Evolutionary conservation across 1,140 invertebrate species (phyloP).

Genomic region (Bombus cullumanus): DNA sequence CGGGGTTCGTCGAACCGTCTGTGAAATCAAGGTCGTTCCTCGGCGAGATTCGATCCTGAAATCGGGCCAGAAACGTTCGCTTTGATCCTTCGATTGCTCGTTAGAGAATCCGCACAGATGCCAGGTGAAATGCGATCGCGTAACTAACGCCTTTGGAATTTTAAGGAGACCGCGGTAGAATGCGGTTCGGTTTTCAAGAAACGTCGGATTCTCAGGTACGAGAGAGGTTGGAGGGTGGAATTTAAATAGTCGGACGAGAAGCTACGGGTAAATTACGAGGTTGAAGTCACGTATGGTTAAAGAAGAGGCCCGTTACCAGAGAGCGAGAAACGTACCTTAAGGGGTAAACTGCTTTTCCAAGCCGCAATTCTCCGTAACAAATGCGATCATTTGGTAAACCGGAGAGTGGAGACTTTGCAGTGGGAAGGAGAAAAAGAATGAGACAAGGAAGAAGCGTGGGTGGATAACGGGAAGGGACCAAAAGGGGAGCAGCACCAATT

Average conservation of each 20-base stretch:
- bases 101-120: constrained; percentile 12
- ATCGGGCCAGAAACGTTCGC: constrained; percentile 12
- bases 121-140: constrained; percentile 22
- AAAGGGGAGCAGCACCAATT: constrained; percentile 34
- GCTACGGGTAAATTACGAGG: constrained; percentile 40
- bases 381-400: constrained; percentile 38
- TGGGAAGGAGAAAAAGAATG: not conserved
- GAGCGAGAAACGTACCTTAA: constrained; percentile 11
- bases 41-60: constrained; percentile 6
- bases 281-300: not conserved
- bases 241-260: constrained; percentile 46
- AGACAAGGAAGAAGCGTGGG: constrained; percentile 28
- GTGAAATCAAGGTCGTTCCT: constrained; percentile 24
- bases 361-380: constrained; percentile 37
- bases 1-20: not conserved
- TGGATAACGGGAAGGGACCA: constrained; percentile 42
- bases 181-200: constrained; percentile 16
- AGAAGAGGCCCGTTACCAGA: constrained; percentile 28
- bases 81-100: constrained; percentile 13
- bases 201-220: too few species aligned
- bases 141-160: constrained; percentile 10
- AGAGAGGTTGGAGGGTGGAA: not conserved
- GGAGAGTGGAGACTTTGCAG: constrained; percentile 1
- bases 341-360: constrained; percentile 45
- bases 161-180: not conserved